Percentiles rank a stretch among this genome's conserved stretches.
These are phyloP conservation scores for Tragelaphus strepsiceros DNA, from an alignment of 2,113 vertebrate genomes.

Conservation along the genomic window DNA sequence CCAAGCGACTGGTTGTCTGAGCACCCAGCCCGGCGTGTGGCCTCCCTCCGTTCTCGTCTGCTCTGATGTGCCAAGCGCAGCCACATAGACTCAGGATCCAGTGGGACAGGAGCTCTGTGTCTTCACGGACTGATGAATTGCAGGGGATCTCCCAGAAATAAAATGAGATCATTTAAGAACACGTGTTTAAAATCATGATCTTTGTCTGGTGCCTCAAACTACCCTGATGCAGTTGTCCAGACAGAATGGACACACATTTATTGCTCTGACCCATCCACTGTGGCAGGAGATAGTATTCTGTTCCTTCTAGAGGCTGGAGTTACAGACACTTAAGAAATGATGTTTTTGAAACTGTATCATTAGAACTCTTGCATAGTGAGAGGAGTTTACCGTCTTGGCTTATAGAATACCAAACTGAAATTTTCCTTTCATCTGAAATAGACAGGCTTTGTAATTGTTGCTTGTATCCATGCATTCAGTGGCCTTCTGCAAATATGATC, in stretches of 20 bases:
- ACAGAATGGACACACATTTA: not conserved
- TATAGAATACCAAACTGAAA: conserved; percentile 39
- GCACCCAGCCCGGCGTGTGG: not conserved
- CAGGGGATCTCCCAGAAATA: not conserved
- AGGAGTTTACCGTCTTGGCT: conserved; percentile 54
- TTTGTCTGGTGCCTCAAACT: not conserved
- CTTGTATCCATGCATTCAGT: not conserved
- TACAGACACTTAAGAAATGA: not conserved
- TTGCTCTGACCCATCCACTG: not conserved
- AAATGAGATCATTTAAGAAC: not conserved
- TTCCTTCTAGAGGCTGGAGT: not conserved
- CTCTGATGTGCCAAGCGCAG: no score
- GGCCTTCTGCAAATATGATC: conserved; percentile 23
- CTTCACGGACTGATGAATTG: not conserved
- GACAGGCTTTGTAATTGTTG: conserved; percentile 44
- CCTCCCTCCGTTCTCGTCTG: not conserved
- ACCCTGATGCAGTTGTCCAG: not conserved
- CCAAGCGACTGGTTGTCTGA: not conserved
- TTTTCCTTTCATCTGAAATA: conserved; percentile 8
- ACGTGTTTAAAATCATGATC: not conserved
- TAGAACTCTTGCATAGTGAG: conserved; percentile 62
- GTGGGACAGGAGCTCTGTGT: not conserved
- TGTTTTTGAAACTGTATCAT: conserved; percentile 57
- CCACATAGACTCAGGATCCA: not conserved
- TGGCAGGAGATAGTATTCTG: no score